Evolutionary conservation across 1,140 invertebrate genomes (phyloP), one percentile per base, ranked within the genome.

Genomic region (Odontomachus brunneus): DNA sequence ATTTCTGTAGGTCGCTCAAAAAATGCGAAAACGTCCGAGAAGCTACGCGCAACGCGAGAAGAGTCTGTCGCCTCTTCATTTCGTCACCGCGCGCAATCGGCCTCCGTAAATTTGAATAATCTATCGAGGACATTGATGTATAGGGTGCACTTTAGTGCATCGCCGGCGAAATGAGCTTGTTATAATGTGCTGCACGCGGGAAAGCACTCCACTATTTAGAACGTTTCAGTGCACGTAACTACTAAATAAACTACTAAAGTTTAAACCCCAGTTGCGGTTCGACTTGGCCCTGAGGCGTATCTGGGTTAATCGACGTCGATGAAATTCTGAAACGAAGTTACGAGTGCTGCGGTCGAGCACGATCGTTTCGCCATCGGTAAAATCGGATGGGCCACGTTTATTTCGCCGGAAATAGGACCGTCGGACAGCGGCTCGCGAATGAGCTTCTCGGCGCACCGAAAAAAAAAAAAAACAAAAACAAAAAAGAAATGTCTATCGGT

Each of bases 251-350:
- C 84, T 87, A 82, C 80, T 83, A 67, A 85, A 87, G 84, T 87
- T 87, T 85, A 86, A 84, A 84, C 85, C 53, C 85, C 80, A 59
- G 62, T 65, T 67, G 83, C 71, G 85, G 85, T 78, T 73, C 66
- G 80, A 73, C 62, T 67, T 72, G 74, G 81, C 67, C 84, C 84
- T 83, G 75, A 83, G 80, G 80, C 84, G 86, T 62, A 85, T 80
- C 84, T 83, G 66, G 62, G 84, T 87, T 84, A 87, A 86, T 87
- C 82, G 84, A 87, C 73, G 84, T 87, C 86, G 86, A 88, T 87
- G 75, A 84, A 88, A 88, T 88, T 88, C 80, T 73, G 67, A 81
- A 76, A 88, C 82, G 82, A 87, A 87, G 86, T 88, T 88, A 84
- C 65, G 59, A 84, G 65, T 82, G 66, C 71, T 38, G 66, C 66